Base-by-base conservation (phyloP, 2,113 vertebrate genomes). In the Mionectes macconnelli region DNA sequence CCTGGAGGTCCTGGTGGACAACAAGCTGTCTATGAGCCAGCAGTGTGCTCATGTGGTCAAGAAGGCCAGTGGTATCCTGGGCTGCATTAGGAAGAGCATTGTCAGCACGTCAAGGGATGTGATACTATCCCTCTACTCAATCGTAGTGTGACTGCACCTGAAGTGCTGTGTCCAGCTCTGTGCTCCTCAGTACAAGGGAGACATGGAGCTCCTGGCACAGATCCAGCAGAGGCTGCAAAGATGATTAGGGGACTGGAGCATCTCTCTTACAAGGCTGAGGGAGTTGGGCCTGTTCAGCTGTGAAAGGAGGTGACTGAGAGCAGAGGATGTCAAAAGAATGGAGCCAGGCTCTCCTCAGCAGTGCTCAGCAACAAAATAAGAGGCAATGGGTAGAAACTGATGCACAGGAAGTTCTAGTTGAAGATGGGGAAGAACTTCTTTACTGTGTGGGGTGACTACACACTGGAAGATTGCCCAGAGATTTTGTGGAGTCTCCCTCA, bases 301-400 rank as follows among this genome's bases (percentile, higher is more conserved):
- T 0, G 0, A 75, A 62, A 82, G 23, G 53, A 45, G 24, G n/a
- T 4, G 20, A 12, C 30, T 53, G 30, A 67, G 37, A 59, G 22
- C 22, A 13, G 24, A 75, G 25, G 17, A 21, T 40, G 16, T 62
- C n/a, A 75, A 40, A 28, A 64, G 28, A n/a, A 47, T 55, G 40
- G 39, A 47, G 4, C 10, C 0, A 0, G 11, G 9, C n/a, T 75
- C 24, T 62, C 22, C n/a, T 47, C 3, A 8, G 62, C 24, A 40
- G 39, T 52, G 6, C n/a, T 19, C 17, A 52, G 60, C 33, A 45
- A 28, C 3, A 66, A 14, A 21, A 9, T 18, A 73, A 59, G 45
- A 45, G 14, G 9, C 39, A 15, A 4, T 2, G 17, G 15, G 45
- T 30, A 55, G 62, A 83, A 6, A 68, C 17, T 22, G 24, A n/a